Percentiles rank a stretch among this genome's conserved stretches.
phyloP scores from a whole-genome alignment of 2,113 vertebrate genomes.

The Brienomyrus brachyistius region DNA sequence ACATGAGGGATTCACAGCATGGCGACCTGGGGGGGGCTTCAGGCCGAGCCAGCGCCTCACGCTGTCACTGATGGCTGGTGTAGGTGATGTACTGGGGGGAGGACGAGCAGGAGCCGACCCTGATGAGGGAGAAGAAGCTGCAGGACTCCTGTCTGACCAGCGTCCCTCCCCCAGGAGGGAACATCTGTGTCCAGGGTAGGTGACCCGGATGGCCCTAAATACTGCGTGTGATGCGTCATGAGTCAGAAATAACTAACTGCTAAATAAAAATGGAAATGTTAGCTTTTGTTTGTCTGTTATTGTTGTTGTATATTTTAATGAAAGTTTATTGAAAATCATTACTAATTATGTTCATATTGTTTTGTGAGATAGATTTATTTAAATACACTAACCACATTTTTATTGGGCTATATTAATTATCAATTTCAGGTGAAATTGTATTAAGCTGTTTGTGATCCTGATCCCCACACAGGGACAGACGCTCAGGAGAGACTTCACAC shows the following conservation, averaged over 20 bases:
- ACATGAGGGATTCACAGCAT: not conserved
- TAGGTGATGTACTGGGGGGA: not conserved
- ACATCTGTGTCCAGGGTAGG: not conserved
- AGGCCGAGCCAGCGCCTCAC: not conserved
- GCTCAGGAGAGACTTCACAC: not conserved
- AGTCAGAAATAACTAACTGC: not conserved
- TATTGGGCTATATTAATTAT: not conserved
- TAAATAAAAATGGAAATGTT: not conserved
- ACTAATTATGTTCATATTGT: not conserved
- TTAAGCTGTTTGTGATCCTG: not conserved
- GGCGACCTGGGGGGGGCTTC: not conserved
- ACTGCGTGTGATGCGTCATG: not conserved
- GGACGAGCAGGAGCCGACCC: not conserved
- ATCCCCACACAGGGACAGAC: not conserved
- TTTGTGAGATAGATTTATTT: not conserved
- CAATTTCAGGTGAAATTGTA: not conserved
- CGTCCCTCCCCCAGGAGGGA: not conserved
- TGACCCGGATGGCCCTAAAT: not conserved
- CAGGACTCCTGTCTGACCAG: not conserved
- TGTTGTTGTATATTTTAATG: not conserved
- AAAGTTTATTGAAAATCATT: not conserved
- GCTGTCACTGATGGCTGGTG: not conserved
- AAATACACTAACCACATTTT: no score
- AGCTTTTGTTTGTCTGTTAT: not conserved
- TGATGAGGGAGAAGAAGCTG: not conserved